A percentile compares a stretch with the other conserved stretches of the same genome.
These are phyloP conservation scores for Diplogasteroides magnus DNA, from an alignment of 1,140 invertebrate species.

Conservation along the genomic window DNA sequence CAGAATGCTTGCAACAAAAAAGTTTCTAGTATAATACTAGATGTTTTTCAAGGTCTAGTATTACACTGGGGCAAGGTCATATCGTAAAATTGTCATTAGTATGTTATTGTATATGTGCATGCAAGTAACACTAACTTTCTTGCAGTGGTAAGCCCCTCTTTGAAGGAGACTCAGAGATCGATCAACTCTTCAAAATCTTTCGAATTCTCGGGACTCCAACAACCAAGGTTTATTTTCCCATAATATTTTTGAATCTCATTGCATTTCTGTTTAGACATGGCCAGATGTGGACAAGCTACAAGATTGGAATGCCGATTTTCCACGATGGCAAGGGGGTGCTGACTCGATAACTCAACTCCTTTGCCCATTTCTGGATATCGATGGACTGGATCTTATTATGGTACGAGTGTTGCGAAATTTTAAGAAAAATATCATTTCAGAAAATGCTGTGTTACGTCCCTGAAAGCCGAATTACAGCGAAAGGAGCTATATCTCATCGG, in stretches of 20 bases:
- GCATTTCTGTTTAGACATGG: slow-evolving; percentile 65
- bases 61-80: neutral
- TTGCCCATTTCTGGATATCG: neutral
- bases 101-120: too few species aligned
- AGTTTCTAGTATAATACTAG: too few species aligned
- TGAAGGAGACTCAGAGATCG: slow-evolving; percentile 90
- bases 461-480: slow-evolving; percentile 17
- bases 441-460: slow-evolving; percentile 17
- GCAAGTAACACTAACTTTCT: too few species aligned
- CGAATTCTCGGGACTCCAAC: slow-evolving; percentile 83
- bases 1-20: too few species aligned
- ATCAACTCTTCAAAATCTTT: slow-evolving; percentile 88
- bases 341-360: neutral
- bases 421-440: slow-evolving; percentile 2
- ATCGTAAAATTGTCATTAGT: too few species aligned
- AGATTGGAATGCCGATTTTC: slow-evolving; percentile 81
- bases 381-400: slow-evolving; percentile 8
- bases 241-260: neutral
- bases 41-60: neutral
- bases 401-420: slow-evolving; percentile 2
- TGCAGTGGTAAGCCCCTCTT: slow-evolving; percentile 72
- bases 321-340: slow-evolving; percentile 62
- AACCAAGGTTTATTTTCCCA: slow-evolving; percentile 62
- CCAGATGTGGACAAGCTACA: slow-evolving; percentile 76
- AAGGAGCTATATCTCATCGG: slow-evolving; percentile 15